Conservation (phyloP, 2,113 vertebrate genomes). For the Pachyramphus minor region DNA sequence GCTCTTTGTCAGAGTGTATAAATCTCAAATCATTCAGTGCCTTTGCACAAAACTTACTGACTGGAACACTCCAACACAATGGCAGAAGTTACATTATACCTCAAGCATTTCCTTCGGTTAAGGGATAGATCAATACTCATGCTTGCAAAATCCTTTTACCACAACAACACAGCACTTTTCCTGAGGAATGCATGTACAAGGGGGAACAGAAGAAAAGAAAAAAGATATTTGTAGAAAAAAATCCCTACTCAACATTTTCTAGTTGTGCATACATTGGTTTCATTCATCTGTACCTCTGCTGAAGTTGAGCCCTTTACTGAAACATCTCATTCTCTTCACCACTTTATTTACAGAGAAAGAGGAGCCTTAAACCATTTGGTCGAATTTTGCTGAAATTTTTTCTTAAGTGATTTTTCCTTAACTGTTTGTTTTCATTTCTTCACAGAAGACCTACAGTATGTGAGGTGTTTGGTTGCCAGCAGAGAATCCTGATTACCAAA, state of each 20-base stretch:
- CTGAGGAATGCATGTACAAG: not conserved
- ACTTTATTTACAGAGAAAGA: slow-evolving; percentile 66
- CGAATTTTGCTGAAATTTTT: slow-evolving; percentile 10
- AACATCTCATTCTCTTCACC: slow-evolving; percentile 43
- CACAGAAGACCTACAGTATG: not conserved
- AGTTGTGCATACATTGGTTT: slow-evolving; percentile 19
- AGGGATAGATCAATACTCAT: not conserved
- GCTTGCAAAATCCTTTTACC: not conserved
- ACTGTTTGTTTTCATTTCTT: slow-evolving; percentile 63
- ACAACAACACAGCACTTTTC: not conserved
- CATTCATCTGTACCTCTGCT: slow-evolving; percentile 9
- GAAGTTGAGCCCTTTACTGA: slow-evolving; percentile 20
- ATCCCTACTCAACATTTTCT: slow-evolving; percentile 44
- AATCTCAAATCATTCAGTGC: not conserved
- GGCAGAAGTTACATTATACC: not conserved
- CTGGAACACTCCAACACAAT: not conserved
- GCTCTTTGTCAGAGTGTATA: not conserved
- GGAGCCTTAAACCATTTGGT: not conserved
- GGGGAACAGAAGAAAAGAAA: not conserved
- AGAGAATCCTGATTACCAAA: slow-evolving; percentile 1
- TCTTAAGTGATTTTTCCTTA: slow-evolving; percentile 17
- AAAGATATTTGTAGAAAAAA: slow-evolving; percentile 8
- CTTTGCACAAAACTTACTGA: not conserved
- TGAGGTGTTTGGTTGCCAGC: slow-evolving; percentile 12
- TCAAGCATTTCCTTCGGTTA: not conserved